Evolutionary conservation across 2,113 vertebrate species (phyloP).

Genomic region (Platycercus adscitus): DNA sequence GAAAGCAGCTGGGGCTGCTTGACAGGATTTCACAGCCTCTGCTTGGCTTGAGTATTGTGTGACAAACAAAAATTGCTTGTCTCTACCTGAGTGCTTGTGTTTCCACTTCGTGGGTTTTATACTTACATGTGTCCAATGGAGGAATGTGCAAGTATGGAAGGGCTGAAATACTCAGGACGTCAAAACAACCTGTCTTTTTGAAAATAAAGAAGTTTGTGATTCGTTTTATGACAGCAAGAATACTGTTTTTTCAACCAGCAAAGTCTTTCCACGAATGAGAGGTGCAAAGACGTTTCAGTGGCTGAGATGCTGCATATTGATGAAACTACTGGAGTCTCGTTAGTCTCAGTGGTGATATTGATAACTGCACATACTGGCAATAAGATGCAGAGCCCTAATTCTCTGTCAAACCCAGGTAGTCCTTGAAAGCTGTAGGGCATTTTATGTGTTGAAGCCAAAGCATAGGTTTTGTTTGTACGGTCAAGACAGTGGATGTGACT

Average conservation of each 20-base stretch:
- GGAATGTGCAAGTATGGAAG: not conserved
- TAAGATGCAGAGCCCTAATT: not conserved
- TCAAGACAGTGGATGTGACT: not conserved
- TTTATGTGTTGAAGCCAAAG: not conserved
- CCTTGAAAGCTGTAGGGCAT: not conserved
- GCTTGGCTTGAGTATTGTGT: not conserved
- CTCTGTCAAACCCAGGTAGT: not conserved
- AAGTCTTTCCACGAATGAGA: not conserved
- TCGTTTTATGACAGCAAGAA: not conserved
- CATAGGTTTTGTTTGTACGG: not conserved
- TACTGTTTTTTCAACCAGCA: not conserved
- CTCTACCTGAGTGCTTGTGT: not conserved
- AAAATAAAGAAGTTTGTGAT: not conserved
- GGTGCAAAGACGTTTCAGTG: not conserved
- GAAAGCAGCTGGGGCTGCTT: not conserved
- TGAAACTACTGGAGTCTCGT: not conserved
- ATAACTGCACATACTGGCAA: rapidly evolving
- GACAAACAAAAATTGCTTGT: conserved; percentile 27
- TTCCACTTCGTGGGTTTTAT: conserved; percentile 17
- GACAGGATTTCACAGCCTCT: conserved; percentile 1
- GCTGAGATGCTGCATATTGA: not conserved
- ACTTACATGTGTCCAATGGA: not conserved
- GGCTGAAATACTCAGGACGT: not conserved
- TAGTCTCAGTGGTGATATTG: not conserved
- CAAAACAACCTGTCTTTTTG: not conserved